Evolutionary conservation across 2,113 vertebrate genomes (phyloP).

Genomic region (Urocolius indicus): DNA sequence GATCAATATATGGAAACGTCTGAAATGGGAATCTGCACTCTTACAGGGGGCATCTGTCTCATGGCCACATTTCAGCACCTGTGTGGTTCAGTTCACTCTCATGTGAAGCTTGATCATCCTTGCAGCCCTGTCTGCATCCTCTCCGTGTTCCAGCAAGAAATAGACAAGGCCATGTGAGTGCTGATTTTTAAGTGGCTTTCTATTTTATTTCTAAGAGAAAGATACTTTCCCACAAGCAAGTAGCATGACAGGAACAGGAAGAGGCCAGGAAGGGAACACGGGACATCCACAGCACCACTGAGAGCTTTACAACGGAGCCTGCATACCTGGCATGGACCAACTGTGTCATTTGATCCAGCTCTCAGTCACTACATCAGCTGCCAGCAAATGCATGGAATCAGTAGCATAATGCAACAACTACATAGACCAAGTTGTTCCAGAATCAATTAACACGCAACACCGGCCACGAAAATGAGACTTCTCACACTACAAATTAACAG

Average conservation of each 20-base stretch:
- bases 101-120: neutral
- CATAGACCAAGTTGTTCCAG: neutral
- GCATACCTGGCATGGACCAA: fast-evolving
- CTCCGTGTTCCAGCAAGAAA: neutral
- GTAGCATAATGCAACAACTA: neutral
- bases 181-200: neutral
- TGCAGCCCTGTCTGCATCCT: neutral
- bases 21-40: neutral
- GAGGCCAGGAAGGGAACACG: neutral
- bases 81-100: neutral
- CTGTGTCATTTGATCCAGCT: neutral
- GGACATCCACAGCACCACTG: neutral
- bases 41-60: neutral
- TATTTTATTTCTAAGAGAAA: neutral
- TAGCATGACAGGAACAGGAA: neutral
- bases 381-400: fast-evolving
- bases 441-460: neutral
- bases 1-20: neutral
- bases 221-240: neutral
- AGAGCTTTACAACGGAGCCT: neutral
- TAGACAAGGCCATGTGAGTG: fast-evolving
- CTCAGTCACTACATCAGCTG: neutral
- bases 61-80: neutral
- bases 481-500: neutral
- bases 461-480: neutral